Evolutionary conservation across 2,888 invertebrate genomes (phyloP), one percentile per base, ranked within the genome.

Genomic region (Stenurella melanura): DNA sequence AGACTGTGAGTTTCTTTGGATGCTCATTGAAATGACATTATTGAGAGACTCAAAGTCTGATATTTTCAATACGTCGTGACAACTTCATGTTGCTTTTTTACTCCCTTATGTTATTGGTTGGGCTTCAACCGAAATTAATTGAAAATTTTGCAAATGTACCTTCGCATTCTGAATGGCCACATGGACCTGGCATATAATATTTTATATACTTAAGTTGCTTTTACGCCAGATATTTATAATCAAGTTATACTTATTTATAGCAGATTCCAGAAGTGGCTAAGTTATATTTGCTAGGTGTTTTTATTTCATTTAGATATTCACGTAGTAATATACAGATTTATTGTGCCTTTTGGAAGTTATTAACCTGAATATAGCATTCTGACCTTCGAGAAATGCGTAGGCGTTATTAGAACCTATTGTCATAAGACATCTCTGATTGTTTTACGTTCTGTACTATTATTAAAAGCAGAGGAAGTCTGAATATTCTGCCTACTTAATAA

Each of bases 401-500:
- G 15, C 12, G 7, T 42, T 3, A 12, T 42, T 42, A 12, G 3
- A 12, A 19, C 3, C 7, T 34, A 34, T 34, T 34, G 30, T 34
- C 30, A 9, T 9, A 34, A 34, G 11, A 58, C 9, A 58, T 21
- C 11, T 58, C 9, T 21, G 11, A 19, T 18, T 21, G 15, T 58
- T 12, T 58, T 9, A 9, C 3, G 21, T 19, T 12, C 10, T 11
- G 58, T 58, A 58, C 18, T 10, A 58, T 34, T 34, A 34, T 9
- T 12, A 42, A 1, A 4, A 42, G 42, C 11, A 11, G 38, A 63
- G 63, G 30, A 18, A 63, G 38, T 63, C 66, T 17, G 17, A 9
- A 34, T 34, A 56, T 17, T 17, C n/a, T 26, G 26, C 54, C 54
- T 26, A 67, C 56, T 67, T 54, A 54, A 67, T 21, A 54, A 21